These are phyloP conservation scores for Oxycera nigricornis DNA, from an alignment of 2,888 invertebrate genomes.

Conservation along the genomic window DNA sequence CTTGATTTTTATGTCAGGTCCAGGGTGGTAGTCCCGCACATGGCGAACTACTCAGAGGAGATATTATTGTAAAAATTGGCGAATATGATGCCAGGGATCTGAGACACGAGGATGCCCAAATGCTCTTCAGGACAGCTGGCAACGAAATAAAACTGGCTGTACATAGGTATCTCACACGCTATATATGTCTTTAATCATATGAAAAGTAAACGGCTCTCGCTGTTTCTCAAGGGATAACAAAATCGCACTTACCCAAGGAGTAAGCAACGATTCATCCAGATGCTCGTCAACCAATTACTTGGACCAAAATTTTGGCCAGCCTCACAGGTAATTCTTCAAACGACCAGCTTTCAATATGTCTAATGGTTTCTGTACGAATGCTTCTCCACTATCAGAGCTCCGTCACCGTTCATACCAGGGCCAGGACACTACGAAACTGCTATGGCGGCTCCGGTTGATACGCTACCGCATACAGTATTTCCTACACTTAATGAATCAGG, in stretches of 20 bases:
- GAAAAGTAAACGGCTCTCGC: not conserved
- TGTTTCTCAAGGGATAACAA: conserved; percentile 57
- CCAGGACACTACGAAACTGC: conserved; percentile 62
- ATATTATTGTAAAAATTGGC: conserved; percentile 88
- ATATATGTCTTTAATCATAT: no score
- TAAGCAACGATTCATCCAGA: conserved; percentile 64
- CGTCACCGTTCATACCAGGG: conserved; percentile 67
- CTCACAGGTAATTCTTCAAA: conserved; percentile 63
- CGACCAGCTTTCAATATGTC: no score
- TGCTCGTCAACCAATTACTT: conserved; percentile 59
- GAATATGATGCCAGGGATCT: conserved; percentile 88
- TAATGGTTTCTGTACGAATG: no score
- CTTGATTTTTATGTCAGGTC: conserved; percentile 69
- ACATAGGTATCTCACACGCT: conserved; percentile 82
- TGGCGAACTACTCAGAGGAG: conserved; percentile 84
- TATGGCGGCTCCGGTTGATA: conserved; percentile 57
- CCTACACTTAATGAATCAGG: conserved; percentile 62
- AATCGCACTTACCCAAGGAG: conserved; percentile 61
- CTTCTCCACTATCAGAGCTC: no score
- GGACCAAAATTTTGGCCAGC: conserved; percentile 53
- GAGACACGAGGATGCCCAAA: conserved; percentile 90
- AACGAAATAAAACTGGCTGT: conserved; percentile 81
- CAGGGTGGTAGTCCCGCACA: conserved; percentile 85
- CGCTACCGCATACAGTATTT: conserved; percentile 66
- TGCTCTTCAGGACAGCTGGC: conserved; percentile 81